Percentiles rank a stretch among this genome's conserved stretches.
phyloP scores from a whole-genome alignment of 2,888 invertebrate genomes.

The Drosophila neonasuta region DNA sequence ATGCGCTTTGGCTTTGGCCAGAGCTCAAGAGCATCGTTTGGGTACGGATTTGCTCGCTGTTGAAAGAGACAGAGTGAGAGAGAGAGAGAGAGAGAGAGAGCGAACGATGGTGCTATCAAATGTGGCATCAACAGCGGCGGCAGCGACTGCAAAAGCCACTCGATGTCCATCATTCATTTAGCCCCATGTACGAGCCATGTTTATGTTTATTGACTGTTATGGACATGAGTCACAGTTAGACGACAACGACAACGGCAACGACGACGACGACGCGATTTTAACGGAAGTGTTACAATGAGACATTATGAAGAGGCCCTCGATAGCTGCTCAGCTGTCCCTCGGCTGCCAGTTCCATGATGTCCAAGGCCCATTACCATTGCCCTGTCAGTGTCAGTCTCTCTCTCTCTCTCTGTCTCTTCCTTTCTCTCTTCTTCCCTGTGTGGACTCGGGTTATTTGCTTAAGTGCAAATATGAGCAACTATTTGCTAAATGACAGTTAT shows the following conservation, averaged over 20 bases:
- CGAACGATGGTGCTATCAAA: constrained; percentile 9
- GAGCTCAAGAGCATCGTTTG: constrained; percentile 20
- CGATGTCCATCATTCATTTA: constrained; percentile 78
- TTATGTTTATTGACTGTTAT: constrained; percentile 79
- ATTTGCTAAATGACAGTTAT: constrained; percentile 79
- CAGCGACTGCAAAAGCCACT: constrained; percentile 60
- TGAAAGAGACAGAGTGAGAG: neutral
- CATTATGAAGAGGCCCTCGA: constrained; percentile 53
- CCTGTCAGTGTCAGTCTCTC: constrained; percentile 65
- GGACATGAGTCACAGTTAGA: constrained; percentile 78
- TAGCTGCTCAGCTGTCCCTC: constrained; percentile 44
- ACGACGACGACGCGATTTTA: constrained; percentile 62
- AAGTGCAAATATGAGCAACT: constrained; percentile 79
- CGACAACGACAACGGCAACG: constrained; percentile 30
- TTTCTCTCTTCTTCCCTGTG: constrained; percentile 2
- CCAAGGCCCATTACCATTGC: constrained; percentile 53
- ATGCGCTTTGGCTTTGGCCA: constrained; percentile 55
- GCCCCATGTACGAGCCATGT: constrained; percentile 65
- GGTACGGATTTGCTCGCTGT: neutral
- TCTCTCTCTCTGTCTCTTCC: constrained; percentile 4
- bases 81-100: neutral
- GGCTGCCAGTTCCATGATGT: constrained; percentile 38
- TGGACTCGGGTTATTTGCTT: constrained; percentile 70
- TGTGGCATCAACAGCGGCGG: constrained; percentile 18
- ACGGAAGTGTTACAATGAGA: constrained; percentile 75